Base-by-base conservation (phyloP, 2,797 vertebrate species). In the Merluccius polli region DNA sequence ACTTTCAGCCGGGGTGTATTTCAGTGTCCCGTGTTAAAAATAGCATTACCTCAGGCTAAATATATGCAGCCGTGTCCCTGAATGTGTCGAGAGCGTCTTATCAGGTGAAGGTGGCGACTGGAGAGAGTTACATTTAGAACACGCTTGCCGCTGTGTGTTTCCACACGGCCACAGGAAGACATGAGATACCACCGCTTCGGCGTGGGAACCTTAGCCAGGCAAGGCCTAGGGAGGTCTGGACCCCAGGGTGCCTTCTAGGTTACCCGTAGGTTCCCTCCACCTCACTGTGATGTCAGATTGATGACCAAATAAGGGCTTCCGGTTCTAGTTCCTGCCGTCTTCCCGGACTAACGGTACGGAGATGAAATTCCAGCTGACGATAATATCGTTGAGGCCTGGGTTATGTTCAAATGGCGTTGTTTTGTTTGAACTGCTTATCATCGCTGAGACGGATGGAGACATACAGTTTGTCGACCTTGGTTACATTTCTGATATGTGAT, bases 11-110 rank as follows among this genome's bases (percentile, higher is more conserved):
- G 16, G 36, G 71, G 68, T 10, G 10, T 44, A 72, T 48, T 72
- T 72, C 27, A 44, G 71, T 41, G 27, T 41, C 24, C 15, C 1
- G 18, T 33, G 72, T 77, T 82, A 87, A 86, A 87, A 84, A 90
- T 89, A 90, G 79, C 78, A 76, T 82, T 79, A 84, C 75, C 79
- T 81, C 74, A 84, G 73, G 79, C 86, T 90, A 88, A 91, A 90
- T 86, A 86, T 90, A 91, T 90, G 77, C 78, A 70, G 72, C 80
- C 75, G 74, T 81, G 85, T 86, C 73, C 48, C 67, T 74, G 83
- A 73, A 77, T 48, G 70, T 80, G 78, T 85, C 87, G 90, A 90
- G 83, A 90, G 80, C 74, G 84, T 88, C 87, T 90, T 91, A 89
- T 85, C 44, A 27, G 84, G 75, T 71, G 82, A 86, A 86, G 85